phyloP scores from a whole-genome alignment of 2,888 invertebrate genomes.

The Drosophila imparisetae region DNA sequence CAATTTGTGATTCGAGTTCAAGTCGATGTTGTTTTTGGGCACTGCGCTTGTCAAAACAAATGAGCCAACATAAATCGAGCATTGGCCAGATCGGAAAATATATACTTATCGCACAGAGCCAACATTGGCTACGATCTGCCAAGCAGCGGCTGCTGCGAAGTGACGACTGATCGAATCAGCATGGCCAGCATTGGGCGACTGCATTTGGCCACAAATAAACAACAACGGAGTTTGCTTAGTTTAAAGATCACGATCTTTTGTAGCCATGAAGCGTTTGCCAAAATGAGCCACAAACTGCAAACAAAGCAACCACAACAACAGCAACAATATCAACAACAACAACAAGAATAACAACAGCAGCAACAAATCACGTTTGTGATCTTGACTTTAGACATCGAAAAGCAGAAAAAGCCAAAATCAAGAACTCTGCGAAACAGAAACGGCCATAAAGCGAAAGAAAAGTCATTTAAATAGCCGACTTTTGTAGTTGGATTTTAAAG shows the following conservation, averaged over 20 bases:
- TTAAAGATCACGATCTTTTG: constrained; percentile 78
- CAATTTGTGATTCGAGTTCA: constrained; percentile 22
- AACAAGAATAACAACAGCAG: constrained; percentile 40
- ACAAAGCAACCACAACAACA: constrained; percentile 28
- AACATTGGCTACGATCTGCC: constrained; percentile 23
- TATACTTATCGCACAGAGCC: constrained; percentile 15
- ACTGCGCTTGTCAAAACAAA: constrained; percentile 72
- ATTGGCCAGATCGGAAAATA: constrained; percentile 45
- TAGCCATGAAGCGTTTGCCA: constrained; percentile 67
- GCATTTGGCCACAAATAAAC: constrained; percentile 54
- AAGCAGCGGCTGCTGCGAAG: constrained; percentile 38
- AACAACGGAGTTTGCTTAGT: constrained; percentile 58
- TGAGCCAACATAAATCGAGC: constrained; percentile 71
- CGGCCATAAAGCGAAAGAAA: constrained; percentile 59
- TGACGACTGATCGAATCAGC: constrained; percentile 78
- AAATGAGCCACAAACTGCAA: constrained; percentile 57
- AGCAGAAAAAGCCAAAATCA: constrained; percentile 26
- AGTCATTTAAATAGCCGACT: constrained; percentile 70
- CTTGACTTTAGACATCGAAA: constrained; percentile 74
- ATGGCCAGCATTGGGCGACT: constrained; percentile 38
- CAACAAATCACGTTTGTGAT: constrained; percentile 77
- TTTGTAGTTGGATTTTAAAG: constrained; percentile 27
- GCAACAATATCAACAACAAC: constrained; percentile 18
- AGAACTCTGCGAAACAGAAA: constrained; percentile 51
- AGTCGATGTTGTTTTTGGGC: constrained; percentile 34